A percentile compares a stretch with the other conserved stretches of the same genome.
phyloP scores from a whole-genome alignment of 2,797 vertebrate species.

The Heterohyrax brucei region DNA sequence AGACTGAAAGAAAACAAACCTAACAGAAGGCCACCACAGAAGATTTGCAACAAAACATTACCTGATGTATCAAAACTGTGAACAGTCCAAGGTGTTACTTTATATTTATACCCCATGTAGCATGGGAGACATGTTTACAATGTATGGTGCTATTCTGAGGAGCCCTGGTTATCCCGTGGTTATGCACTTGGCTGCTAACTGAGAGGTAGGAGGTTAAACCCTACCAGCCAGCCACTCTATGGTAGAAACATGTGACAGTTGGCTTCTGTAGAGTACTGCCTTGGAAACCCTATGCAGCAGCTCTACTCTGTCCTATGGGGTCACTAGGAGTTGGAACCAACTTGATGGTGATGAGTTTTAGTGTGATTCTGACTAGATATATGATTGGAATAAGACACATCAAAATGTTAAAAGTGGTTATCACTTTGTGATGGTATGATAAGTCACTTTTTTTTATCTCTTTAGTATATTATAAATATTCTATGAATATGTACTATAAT shows the following conservation, averaged over 20 bases:
- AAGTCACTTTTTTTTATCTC: background rate
- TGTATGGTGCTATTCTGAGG: background rate
- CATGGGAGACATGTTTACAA: background rate
- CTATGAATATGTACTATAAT: conserved; percentile 3
- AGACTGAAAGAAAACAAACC: background rate
- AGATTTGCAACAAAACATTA: background rate
- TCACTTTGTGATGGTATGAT: background rate
- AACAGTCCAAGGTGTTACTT: conserved; percentile 27
- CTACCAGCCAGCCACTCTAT: no score
- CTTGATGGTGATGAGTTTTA: no score
- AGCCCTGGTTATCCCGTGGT: no score
- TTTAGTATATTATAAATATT: conserved; percentile 55
- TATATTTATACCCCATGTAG: background rate
- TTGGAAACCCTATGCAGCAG: no score
- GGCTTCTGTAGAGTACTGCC: no score
- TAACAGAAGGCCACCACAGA: background rate
- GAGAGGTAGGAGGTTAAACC: no score
- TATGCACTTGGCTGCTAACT: no score
- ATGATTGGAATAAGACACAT: no score
- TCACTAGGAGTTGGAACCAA: no score
- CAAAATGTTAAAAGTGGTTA: background rate
- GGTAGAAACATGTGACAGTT: no score
- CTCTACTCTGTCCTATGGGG: no score
- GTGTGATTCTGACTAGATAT: no score
- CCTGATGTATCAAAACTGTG: background rate